phyloP scores from a whole-genome alignment of 1,140 invertebrate species.

The Dendrolimus punctatus region DNA sequence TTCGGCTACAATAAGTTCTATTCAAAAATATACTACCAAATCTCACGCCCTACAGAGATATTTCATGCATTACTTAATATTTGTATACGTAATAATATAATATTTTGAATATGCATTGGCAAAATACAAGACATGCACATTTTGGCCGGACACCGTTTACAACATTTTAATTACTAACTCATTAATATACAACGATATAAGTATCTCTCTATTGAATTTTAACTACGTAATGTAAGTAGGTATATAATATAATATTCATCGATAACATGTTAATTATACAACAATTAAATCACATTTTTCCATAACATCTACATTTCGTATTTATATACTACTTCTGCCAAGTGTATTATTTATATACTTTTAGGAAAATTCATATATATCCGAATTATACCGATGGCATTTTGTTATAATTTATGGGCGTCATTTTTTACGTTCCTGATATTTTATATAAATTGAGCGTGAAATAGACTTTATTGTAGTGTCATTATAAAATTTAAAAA shows the following conservation, averaged over 20 bases:
- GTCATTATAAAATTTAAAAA: no score
- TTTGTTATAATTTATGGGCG: no score
- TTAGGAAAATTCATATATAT: no score
- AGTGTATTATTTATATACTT: no score
- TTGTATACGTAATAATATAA: conserved; percentile 17
- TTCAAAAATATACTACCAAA: conserved; percentile 19
- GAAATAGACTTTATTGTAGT: no score
- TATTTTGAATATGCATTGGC: conserved; percentile 44
- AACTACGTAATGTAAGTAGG: conserved; percentile 57
- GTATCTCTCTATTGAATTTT: conserved; percentile 62
- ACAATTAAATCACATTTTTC: conserved; percentile 65
- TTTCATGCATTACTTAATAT: conserved; percentile 29
- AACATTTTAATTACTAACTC: conserved; percentile 48
- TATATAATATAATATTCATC: conserved; percentile 39
- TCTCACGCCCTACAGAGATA: conserved; percentile 25
- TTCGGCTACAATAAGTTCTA: conserved; percentile 25
- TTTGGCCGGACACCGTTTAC: conserved; percentile 60
- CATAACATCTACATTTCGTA: conserved; percentile 46
- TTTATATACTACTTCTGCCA: no score
- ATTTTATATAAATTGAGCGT: no score
- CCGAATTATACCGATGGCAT: no score
- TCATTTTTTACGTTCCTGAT: no score
- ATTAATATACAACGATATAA: conserved; percentile 65
- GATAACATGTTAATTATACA: conserved; percentile 61
- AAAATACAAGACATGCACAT: conserved; percentile 47